Evolutionary conservation across 1,140 invertebrate genomes (phyloP).

Genomic region (Musca domestica): DNA sequence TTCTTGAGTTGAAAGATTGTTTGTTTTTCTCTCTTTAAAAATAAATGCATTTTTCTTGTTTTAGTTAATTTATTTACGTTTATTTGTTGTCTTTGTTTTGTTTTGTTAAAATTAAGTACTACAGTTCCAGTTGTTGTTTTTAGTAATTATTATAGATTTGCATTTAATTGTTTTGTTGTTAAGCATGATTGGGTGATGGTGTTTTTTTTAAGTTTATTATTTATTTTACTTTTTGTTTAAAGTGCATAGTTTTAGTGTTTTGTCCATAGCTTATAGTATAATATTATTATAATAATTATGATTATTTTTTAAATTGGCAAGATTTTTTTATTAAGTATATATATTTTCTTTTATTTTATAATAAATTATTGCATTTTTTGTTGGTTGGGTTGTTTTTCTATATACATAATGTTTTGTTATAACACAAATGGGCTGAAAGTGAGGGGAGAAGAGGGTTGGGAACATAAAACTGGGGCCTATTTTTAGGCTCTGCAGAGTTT

Average conservation of each 20-base stretch:
- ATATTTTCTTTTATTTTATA: constrained; percentile 5
- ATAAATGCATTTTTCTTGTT: not conserved
- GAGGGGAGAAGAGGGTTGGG: too few species aligned
- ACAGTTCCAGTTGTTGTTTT: not conserved
- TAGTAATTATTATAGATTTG: not conserved
- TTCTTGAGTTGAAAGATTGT: not conserved
- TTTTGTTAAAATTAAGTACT: constrained; percentile 16
- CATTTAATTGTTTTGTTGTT: not conserved
- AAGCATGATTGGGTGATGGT: not conserved
- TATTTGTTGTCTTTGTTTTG: not conserved
- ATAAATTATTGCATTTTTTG: constrained; percentile 20
- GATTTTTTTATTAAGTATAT: not conserved
- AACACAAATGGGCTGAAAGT: too few species aligned
- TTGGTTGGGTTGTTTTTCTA: not conserved
- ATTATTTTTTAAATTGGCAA: constrained; percentile 13
- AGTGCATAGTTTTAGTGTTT: constrained; percentile 1
- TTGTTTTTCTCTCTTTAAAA: not conserved
- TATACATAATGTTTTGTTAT: too few species aligned
- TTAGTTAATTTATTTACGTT: not conserved
- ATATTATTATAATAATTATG: not conserved
- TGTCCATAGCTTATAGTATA: not conserved
- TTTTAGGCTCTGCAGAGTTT: not conserved
- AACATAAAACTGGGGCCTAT: not conserved
- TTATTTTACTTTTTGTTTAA: not conserved
- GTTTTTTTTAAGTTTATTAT: not conserved